Evolutionary conservation across 2,888 invertebrate genomes (phyloP).

Genomic region (Euplagia quadripunctaria): DNA sequence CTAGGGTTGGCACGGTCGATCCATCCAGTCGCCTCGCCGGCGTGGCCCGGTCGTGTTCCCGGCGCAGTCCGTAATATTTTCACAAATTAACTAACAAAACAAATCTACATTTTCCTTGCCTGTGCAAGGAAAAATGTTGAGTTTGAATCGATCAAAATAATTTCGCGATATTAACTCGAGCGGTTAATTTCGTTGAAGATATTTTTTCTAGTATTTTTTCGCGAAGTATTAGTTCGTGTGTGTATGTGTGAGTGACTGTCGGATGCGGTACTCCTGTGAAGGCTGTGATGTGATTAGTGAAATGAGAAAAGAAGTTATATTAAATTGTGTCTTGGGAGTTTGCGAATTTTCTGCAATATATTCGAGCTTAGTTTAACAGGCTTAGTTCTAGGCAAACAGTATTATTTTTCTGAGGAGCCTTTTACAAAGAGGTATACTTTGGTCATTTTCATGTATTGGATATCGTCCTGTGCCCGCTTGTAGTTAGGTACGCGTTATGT

Average conservation of each 20-base stretch:
- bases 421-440: constrained; percentile 77
- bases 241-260: constrained; percentile 17
- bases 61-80: constrained; percentile 62
- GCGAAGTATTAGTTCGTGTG: constrained; percentile 52
- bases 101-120: constrained; percentile 79
- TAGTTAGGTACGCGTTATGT: constrained; percentile 75
- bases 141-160: constrained; percentile 51
- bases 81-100: constrained; percentile 64
- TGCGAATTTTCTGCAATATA: constrained; percentile 66
- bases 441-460: constrained; percentile 81
- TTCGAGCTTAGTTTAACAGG: constrained; percentile 66
- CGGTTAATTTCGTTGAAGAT: constrained; percentile 78
- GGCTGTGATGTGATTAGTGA: constrained; percentile 47
- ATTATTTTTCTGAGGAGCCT: constrained; percentile 66
- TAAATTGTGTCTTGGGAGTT: constrained; percentile 50
- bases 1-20: constrained; percentile 84
- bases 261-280: constrained; percentile 25
- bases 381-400: constrained; percentile 73
- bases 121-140: constrained; percentile 75
- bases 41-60: constrained; percentile 80
- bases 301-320: constrained; percentile 33
- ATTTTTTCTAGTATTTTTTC: constrained; percentile 57
- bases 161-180: constrained; percentile 81
- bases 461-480: constrained; percentile 82
- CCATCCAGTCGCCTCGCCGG: constrained; percentile 85